A percentile compares a stretch with the other conserved stretches of the same genome.
phyloP scores from a whole-genome alignment of 2,888 invertebrate genomes.

The Troglohyphantes excavatus region DNA sequence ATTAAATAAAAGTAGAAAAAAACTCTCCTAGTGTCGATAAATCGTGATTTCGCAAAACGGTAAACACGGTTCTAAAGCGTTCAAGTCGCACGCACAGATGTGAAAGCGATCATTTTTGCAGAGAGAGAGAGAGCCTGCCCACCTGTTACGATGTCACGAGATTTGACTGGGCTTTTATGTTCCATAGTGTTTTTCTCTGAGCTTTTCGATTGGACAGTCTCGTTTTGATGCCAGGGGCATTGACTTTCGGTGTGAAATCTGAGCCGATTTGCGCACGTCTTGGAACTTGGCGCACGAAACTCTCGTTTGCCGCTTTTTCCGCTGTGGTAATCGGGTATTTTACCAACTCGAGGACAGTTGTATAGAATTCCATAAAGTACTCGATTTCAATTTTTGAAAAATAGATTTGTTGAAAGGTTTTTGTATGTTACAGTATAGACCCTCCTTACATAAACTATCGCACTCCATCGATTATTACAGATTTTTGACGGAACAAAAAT shows the following conservation, averaged over 20 bases:
- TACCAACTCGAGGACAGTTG: background rate
- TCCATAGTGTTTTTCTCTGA: slow-evolving; percentile 11
- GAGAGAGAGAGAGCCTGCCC: background rate
- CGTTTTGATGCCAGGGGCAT: slow-evolving; percentile 20
- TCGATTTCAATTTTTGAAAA: no score
- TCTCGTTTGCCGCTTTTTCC: background rate
- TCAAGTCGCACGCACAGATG: slow-evolving; percentile 15
- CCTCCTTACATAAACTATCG: no score
- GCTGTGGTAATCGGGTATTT: background rate
- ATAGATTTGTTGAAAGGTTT: no score
- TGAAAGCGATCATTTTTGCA: background rate
- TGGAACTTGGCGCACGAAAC: background rate
- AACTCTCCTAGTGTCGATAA: slow-evolving; percentile 32
- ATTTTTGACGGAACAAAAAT: no score
- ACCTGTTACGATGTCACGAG: slow-evolving; percentile 45
- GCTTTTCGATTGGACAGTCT: slow-evolving; percentile 18
- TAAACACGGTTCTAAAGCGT: slow-evolving; percentile 26
- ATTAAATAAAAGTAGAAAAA: background rate
- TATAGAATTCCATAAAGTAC: no score
- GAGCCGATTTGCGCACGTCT: background rate
- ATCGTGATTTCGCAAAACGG: slow-evolving; percentile 23
- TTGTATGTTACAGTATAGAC: no score
- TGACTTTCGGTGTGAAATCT: slow-evolving; percentile 16
- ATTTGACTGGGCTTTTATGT: background rate
- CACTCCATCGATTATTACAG: no score